Percentiles rank a stretch among this genome's conserved stretches.
phyloP scores from a whole-genome alignment of 2,113 vertebrate species.

The Ancistrus triradiatus region DNA sequence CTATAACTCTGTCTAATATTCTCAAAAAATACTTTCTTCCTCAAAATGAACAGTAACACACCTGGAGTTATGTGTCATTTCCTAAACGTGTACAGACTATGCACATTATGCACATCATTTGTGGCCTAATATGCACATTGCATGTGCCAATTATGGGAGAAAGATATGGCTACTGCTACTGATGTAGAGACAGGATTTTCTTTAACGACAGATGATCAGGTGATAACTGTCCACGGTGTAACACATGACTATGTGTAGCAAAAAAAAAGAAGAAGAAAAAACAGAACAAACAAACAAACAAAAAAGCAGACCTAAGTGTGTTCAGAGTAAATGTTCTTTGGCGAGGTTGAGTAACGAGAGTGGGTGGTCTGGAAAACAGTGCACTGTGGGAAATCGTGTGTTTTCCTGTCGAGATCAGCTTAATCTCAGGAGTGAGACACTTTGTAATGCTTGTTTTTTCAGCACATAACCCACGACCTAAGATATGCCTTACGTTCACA shows the following conservation, averaged over 20 bases:
- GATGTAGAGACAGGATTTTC: too few relatives aligned
- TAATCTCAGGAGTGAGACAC: background rate
- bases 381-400: background rate
- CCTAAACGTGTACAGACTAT: too few relatives aligned
- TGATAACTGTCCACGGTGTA: background rate
- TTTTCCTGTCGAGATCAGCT: background rate
- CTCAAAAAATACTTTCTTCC: too few relatives aligned
- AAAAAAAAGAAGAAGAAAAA: background rate
- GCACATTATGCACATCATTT: too few relatives aligned
- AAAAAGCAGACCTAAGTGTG: too few relatives aligned
- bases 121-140: too few relatives aligned
- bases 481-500: background rate
- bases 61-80: too few relatives aligned
- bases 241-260: constrained; percentile 20
- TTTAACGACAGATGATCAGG: background rate
- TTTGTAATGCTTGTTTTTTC: constrained; percentile 12
- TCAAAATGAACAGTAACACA: too few relatives aligned
- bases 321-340: constrained; percentile 1
- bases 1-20: too few relatives aligned
- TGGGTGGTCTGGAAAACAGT: constrained; percentile 3
- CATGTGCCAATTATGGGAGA: too few relatives aligned
- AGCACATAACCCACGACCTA: background rate
- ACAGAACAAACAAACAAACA: background rate
- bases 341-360: constrained; percentile 14
- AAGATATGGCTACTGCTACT: too few relatives aligned